Evolutionary conservation across 2,797 vertebrate genomes (phyloP).

Genomic region (Sebastes flavidus): DNA sequence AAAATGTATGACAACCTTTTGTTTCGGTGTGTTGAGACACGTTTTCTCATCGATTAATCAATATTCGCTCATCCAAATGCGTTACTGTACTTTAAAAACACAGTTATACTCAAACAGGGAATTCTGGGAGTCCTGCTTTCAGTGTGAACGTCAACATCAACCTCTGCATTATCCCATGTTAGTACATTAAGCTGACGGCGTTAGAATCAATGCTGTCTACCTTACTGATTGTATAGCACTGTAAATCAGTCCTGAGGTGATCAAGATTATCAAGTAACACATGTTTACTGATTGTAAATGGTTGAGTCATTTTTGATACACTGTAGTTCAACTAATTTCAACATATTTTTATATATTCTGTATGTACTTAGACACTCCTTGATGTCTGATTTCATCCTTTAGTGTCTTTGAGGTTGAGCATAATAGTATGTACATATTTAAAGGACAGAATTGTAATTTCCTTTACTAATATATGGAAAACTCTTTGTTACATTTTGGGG

Average conservation of each 20-base stretch:
- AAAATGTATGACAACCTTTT: constrained; percentile 29
- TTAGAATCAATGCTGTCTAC: constrained; percentile 41
- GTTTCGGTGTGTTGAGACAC: constrained; percentile 22
- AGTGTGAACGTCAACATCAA: constrained; percentile 29
- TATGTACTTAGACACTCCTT: constrained; percentile 64
- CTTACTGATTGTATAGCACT: constrained; percentile 57
- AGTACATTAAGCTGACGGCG: constrained; percentile 44
- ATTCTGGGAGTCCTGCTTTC: constrained; percentile 21
- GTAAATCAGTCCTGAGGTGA: constrained; percentile 47
- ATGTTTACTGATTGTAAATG: constrained; percentile 61
- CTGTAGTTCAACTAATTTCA: constrained; percentile 77
- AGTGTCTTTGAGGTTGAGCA: constrained; percentile 76
- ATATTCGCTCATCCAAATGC: constrained; percentile 20
- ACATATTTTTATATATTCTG: constrained; percentile 75
- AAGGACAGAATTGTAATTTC: constrained; percentile 89
- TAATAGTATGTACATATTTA: constrained; percentile 89
- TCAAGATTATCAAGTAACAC: constrained; percentile 42
- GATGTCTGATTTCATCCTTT: constrained; percentile 69
- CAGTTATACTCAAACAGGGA: constrained; percentile 14
- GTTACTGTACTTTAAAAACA: constrained; percentile 32
- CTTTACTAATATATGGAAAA: constrained; percentile 90
- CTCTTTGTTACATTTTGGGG: constrained; percentile 68
- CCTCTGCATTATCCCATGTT: constrained; percentile 28
- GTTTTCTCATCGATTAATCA: constrained; percentile 14
- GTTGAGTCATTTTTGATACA: constrained; percentile 81